A percentile compares a stretch with the other conserved stretches of the same genome.
phyloP scores from a whole-genome alignment of 2,113 vertebrate species.

The Sebastes schlegelii region DNA sequence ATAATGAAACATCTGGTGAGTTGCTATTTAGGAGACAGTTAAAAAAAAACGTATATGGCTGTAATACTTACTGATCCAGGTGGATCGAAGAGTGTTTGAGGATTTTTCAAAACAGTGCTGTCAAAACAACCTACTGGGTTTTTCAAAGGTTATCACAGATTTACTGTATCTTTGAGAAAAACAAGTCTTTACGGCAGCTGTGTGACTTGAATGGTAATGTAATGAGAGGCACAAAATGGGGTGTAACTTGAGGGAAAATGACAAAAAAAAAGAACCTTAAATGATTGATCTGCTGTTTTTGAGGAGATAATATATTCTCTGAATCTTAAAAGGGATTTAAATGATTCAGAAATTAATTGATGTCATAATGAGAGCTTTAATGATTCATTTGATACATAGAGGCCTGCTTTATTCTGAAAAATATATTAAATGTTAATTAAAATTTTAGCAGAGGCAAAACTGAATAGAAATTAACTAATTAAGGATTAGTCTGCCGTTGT shows the following conservation, averaged over 20 bases:
- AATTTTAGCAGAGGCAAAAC: background rate
- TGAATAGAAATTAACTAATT: constrained; percentile 10
- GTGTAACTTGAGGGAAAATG: background rate
- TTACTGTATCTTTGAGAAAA: background rate
- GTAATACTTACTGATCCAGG: too few species aligned
- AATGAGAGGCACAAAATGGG: background rate
- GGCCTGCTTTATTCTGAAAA: constrained; percentile 1
- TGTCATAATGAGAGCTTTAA: constrained; percentile 5
- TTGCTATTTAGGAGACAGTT: background rate
- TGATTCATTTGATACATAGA: background rate
- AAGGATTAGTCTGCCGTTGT: background rate
- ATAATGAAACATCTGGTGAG: background rate
- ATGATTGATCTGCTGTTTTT: background rate
- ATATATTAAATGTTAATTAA: background rate
- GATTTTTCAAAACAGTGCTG: background rate
- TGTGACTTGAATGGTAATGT: background rate
- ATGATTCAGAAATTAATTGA: constrained; percentile 17
- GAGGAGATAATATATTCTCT: background rate
- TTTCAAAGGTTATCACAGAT: background rate
- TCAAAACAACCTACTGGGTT: background rate
- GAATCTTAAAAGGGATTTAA: constrained; percentile 1
- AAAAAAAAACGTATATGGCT: background rate
- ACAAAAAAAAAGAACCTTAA: background rate
- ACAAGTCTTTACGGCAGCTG: background rate
- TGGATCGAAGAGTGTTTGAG: background rate